These are phyloP conservation scores for Acrobasis repandana DNA, from an alignment of 2,888 invertebrate species.

Conservation along the genomic window DNA sequence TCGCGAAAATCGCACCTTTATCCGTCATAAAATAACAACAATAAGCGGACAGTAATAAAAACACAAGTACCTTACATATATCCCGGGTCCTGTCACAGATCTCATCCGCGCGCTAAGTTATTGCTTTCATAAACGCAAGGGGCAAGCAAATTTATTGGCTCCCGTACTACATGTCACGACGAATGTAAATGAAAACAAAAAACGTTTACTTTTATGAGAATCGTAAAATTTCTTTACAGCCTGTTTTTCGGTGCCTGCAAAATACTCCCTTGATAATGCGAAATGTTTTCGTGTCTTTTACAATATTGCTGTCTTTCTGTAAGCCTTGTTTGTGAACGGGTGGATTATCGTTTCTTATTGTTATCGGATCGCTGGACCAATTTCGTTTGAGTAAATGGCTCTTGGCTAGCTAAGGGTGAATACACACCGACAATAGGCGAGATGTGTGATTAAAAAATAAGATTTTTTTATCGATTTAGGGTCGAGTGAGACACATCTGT, in stretches of 20 bases:
- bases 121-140: conserved; percentile 50
- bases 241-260: conserved; percentile 2
- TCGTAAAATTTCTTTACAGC: conserved; percentile 28
- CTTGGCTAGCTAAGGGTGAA: too few relatives aligned
- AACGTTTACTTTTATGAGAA: conserved; percentile 31
- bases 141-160: conserved; percentile 41
- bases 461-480: too few relatives aligned
- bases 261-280: conserved; percentile 10
- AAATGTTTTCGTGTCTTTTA: conserved; percentile 2
- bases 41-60: conserved; percentile 26
- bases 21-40: background rate
- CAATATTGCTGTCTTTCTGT: conserved; percentile 7
- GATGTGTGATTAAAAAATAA: too few relatives aligned
- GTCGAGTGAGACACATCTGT: too few relatives aligned
- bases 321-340: conserved; percentile 1
- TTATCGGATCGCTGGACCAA: background rate
- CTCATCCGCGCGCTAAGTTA: conserved; percentile 43
- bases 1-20: background rate
- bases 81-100: conserved; percentile 36
- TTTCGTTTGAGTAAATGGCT: too few relatives aligned
- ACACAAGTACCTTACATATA: too few relatives aligned
- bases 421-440: too few relatives aligned
- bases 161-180: conserved; percentile 25
- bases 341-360: conserved; percentile 1
- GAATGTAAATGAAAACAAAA: conserved; percentile 27